Evolutionary conservation across 1,140 invertebrate genomes (phyloP).

Genomic region (Pseudomyrmex dendroicus): DNA sequence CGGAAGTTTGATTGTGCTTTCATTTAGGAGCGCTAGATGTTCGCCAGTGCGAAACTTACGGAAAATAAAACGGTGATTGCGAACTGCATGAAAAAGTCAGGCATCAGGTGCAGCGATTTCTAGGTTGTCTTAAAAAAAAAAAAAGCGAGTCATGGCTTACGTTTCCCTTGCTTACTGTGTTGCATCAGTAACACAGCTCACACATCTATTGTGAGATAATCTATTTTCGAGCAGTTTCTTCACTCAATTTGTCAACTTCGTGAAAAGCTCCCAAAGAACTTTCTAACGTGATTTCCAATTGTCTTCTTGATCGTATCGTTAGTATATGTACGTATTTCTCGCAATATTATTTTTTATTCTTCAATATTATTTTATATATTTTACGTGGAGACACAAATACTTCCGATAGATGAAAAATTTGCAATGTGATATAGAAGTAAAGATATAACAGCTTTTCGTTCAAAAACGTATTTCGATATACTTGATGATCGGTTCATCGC

Average conservation of each 20-base stretch:
- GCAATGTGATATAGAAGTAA: neutral
- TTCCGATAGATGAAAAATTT: no score
- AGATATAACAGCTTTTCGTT: neutral
- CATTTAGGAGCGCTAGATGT: neutral
- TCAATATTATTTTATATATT: neutral
- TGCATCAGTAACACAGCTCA: constrained; percentile 52
- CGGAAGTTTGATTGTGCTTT: neutral
- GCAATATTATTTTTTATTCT: neutral
- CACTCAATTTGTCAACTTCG: constrained; percentile 37
- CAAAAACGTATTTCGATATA: neutral
- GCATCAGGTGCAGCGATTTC: constrained; percentile 27
- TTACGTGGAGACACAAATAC: neutral
- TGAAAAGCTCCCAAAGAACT: neutral
- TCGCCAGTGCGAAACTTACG: neutral
- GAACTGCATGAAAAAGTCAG: neutral
- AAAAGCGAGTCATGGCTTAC: constrained; percentile 10
- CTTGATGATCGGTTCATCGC: constrained; percentile 4
- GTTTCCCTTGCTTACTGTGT: neutral
- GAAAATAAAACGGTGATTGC: neutral
- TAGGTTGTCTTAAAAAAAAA: constrained; percentile 11
- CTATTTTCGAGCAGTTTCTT: constrained; percentile 37
- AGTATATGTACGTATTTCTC: no score
- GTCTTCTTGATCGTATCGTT: no score
- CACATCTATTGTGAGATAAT: constrained; percentile 62
- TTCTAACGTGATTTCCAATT: neutral